Conservation (phyloP, 2,797 vertebrate genomes). For the Sylvia borin region DNA sequence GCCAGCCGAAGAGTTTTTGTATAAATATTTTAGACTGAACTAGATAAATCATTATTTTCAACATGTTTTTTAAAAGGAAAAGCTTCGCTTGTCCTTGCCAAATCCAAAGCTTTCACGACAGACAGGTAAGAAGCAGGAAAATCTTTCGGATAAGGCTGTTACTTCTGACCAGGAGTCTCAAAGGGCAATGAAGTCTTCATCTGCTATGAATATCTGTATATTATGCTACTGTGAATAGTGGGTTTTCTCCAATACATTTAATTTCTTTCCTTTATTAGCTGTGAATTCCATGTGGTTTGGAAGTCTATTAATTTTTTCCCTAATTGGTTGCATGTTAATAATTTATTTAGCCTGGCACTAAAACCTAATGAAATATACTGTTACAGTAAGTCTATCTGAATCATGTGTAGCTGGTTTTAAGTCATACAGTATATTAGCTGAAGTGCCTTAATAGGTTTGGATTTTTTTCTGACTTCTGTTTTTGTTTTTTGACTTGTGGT, state of each 20-base stretch:
- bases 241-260: background rate
- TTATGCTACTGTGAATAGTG: background rate
- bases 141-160: background rate
- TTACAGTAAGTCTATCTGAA: background rate
- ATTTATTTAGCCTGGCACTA: background rate
- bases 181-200: background rate
- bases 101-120: background rate
- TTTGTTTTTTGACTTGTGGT: background rate
- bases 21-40: background rate
- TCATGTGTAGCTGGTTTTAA: background rate
- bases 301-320: background rate
- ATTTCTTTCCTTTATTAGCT: background rate
- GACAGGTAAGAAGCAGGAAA: background rate
- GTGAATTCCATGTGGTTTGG: background rate
- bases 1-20: background rate
- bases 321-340: background rate
- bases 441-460: background rate
- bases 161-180: background rate
- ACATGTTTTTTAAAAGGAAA: fast-evolving
- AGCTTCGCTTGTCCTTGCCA: background rate
- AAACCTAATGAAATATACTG: background rate
- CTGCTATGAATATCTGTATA: background rate
- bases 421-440: background rate
- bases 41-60: background rate
- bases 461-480: background rate